Percentiles rank a stretch among this genome's conserved stretches.
Evolutionary conservation across 2,888 invertebrate species (phyloP).

Genomic region (Latrodectus hesperus): DNA sequence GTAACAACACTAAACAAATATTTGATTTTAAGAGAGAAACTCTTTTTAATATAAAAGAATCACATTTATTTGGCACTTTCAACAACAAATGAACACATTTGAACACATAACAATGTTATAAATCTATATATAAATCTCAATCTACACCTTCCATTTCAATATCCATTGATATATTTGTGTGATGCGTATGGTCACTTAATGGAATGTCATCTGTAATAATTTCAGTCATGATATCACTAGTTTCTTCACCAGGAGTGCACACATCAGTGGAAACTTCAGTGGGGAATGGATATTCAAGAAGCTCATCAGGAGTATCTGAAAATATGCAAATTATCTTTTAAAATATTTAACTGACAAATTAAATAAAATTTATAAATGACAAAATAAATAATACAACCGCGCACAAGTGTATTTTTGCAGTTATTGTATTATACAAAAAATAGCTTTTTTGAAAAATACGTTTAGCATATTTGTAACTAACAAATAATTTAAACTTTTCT

Average conservation of each 20-base stretch:
- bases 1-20: too few relatives aligned
- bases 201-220: constrained; percentile 59
- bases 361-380: background rate
- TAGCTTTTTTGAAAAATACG: too few relatives aligned
- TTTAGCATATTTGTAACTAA: too few relatives aligned
- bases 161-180: constrained; percentile 58
- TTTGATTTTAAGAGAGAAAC: too few relatives aligned
- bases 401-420: too few relatives aligned
- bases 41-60: background rate
- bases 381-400: too few relatives aligned
- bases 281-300: constrained; percentile 56
- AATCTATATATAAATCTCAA: constrained; percentile 24
- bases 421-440: too few relatives aligned
- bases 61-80: constrained; percentile 35
- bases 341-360: background rate
- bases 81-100: constrained; percentile 6
- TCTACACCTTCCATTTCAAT: constrained; percentile 61
- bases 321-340: background rate
- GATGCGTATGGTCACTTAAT: constrained; percentile 44
- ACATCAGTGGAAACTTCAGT: constrained; percentile 38
- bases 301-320: constrained; percentile 58
- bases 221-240: constrained; percentile 61
- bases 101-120: background rate
- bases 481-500: too few relatives aligned
- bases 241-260: constrained; percentile 54